Evolutionary conservation across 2,888 invertebrate species (phyloP), one percentile per base, ranked within the genome.

Genomic region (Lordiphosa andalusiaca): DNA sequence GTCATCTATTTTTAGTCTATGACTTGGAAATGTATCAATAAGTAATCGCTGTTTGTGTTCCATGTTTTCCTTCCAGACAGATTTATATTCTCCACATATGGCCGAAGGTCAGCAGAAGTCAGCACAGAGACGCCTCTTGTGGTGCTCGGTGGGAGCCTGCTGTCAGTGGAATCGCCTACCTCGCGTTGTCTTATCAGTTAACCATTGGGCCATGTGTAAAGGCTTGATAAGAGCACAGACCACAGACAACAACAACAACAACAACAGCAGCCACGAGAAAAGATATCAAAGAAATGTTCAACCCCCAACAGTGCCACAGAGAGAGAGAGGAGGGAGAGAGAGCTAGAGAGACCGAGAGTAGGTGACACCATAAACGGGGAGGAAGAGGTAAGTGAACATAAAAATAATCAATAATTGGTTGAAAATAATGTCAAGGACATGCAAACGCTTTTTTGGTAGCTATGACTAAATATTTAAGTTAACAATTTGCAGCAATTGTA

Each of bases 391-490:
- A 16, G 37, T 35, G 37, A 7, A 50, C 30, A 50, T n/a, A 21
- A 21, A 40, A 51, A 58, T 60, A 60, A 59, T 65, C 59, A 53
- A 67, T 59, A 52, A 48, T 25, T 52, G 25, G 19, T 36, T 25
- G 40, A 46, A 62, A 66, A 61, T 61, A 44, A 54, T 66, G 66
- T 66, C 66, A 66, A 66, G 66, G 66, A 68, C 66, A 54, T 37
- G 37, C 35, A 40, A 58, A 64, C 52, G 52, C 6, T 40, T 38
- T 13, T 9, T 12, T 1, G 19, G 13, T 25, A 41, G 53, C 53
- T 58, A 53, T 64, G 50, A 49, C 71, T 66, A 68, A 66, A 72
- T 76, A 76, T 76, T 76, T 67, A 63, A 65, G 56, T 59, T 46
- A 72, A 39, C 53, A 84, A 84, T 76, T 76, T 53, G 60, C 82